A percentile compares a stretch with the other conserved stretches of the same genome.
phyloP scores from a whole-genome alignment of 2,888 invertebrate genomes.

The Automeris io region DNA sequence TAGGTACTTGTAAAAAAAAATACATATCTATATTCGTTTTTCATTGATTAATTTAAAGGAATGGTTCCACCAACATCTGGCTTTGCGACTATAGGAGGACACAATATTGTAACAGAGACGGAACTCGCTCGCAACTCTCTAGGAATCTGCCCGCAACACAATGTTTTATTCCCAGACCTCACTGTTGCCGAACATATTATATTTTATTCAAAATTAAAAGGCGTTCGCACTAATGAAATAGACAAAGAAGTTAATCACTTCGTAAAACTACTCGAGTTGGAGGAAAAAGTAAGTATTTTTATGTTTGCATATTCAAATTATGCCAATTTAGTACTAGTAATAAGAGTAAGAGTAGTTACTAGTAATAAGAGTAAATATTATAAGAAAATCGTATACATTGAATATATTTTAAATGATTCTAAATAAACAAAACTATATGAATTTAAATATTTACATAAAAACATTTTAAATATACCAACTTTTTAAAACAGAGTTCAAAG shows the following conservation, averaged over 20 bases:
- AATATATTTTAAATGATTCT: neutral
- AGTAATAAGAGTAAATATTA: too few species aligned
- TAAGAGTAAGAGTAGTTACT: too few species aligned
- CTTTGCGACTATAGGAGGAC: conserved; percentile 83
- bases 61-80: conserved; percentile 84
- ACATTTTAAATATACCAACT: too few species aligned
- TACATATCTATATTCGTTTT: too few species aligned
- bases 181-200: conserved; percentile 90
- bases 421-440: too few species aligned
- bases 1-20: too few species aligned
- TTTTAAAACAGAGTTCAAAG: too few species aligned
- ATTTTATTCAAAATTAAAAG: conserved; percentile 88
- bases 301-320: neutral
- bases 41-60: conserved; percentile 40
- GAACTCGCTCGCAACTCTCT: conserved; percentile 83
- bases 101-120: conserved; percentile 83
- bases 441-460: too few species aligned
- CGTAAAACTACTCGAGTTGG: conserved; percentile 80
- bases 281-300: conserved; percentile 73
- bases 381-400: too few species aligned
- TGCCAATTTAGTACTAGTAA: neutral
- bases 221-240: conserved; percentile 70
- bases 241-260: conserved; percentile 81
- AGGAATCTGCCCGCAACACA: conserved; percentile 91
- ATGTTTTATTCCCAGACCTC: conserved; percentile 89